phyloP scores from a whole-genome alignment of 2,113 vertebrate species.

The Probosciger aterrimus region DNA sequence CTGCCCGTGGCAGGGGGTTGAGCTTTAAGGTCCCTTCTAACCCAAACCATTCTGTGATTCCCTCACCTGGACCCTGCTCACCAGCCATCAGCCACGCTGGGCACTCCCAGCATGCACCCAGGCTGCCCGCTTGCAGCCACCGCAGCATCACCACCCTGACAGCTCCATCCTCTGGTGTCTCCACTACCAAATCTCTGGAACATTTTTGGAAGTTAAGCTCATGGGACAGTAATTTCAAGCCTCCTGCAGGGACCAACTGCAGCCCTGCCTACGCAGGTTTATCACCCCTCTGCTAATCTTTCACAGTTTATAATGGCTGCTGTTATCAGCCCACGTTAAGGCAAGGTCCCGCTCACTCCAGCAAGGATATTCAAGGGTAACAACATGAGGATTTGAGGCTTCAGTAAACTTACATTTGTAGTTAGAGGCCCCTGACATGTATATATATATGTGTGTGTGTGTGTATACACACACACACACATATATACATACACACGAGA shows the following conservation, averaged over 20 bases:
- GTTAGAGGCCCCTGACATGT: background rate
- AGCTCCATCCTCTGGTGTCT: background rate
- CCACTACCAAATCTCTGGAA: background rate
- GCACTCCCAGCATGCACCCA: background rate
- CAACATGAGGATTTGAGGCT: accelerated
- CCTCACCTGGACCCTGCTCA: background rate
- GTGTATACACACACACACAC: background rate
- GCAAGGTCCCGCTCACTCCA: background rate
- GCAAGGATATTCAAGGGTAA: background rate
- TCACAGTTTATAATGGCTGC: background rate
- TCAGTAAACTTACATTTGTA: background rate
- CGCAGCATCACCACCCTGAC: accelerated
- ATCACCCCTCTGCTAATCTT: background rate
- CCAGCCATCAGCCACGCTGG: accelerated
- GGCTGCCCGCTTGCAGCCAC: accelerated
- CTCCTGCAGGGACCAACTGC: accelerated
- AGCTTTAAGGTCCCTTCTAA: background rate
- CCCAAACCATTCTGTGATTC: background rate
- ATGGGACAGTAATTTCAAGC: background rate
- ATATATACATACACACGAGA: background rate
- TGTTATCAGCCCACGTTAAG: background rate
- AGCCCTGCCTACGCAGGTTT: background rate
- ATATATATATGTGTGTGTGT: no score
- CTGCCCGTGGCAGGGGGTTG: background rate
- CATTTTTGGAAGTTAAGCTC: background rate